Evolutionary conservation across 2,113 vertebrate species (phyloP), one percentile per base, ranked within the genome.

Genomic region (Tupaia tana): DNA sequence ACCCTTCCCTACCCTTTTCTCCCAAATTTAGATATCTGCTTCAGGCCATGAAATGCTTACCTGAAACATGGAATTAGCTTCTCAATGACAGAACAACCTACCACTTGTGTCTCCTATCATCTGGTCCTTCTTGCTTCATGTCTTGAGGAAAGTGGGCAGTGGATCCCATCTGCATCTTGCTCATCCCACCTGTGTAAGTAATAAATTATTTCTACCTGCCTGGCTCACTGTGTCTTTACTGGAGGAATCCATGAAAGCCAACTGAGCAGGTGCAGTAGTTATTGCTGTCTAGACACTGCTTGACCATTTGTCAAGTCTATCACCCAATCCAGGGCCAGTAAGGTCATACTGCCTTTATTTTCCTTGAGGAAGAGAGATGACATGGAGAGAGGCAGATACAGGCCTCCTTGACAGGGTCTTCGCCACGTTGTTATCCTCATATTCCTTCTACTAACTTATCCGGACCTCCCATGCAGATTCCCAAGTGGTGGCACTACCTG

Each of bases 241-340:
- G 52, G 31, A 43, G 10, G n/a, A 74, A 69, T 25, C 9, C n/a
- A 4, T 67, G 25, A 52, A 59, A 19, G 7, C 18, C 66, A 61
- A 1, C 24, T 34, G 19, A 7, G 16, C 18, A 43, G 14, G 14
- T 71, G 14, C 25, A 52, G 52, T 10, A n/a, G 13, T 15, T 56
- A 25, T 0, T 25, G 0, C 6, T 69, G 9, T 6, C 25, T 56
- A 22, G 10, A 4, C 6, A 25, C 8, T 20, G 5, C 10, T 63
- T 22, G 19, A 22, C 3, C 5, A 9, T 11, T 56, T n/a, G 19
- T 29, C 2, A 29, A n/a, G n/a, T 84, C 20, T n/a, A 52, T 64
- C 43, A 9, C 29, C 12, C 59, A n/a, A 9, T 1, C 0, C 29
- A 6, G 29, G 1, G 1, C 58, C n/a, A 18, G 64, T 19, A 10